Conservation (phyloP, 2,888 invertebrate genomes). For the Phaonia tiefii region DNA sequence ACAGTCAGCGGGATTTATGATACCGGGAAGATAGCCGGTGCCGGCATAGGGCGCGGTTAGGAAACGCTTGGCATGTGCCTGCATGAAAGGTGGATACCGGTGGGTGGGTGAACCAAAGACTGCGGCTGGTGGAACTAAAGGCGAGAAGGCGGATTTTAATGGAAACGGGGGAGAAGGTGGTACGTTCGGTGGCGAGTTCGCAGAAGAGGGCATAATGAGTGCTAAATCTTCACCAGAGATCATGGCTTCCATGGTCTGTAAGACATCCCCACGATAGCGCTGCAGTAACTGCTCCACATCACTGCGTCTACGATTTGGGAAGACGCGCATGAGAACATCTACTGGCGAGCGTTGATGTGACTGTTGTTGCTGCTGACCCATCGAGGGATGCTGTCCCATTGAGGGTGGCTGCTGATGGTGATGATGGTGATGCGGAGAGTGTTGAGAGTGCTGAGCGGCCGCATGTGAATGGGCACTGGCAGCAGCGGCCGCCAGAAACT, state of each 20-base stretch:
- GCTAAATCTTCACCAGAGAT: constrained; percentile 83
- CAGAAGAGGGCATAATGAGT: constrained; percentile 70
- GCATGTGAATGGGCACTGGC: constrained; percentile 72
- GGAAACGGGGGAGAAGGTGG: constrained; percentile 79
- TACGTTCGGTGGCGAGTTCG: constrained; percentile 72
- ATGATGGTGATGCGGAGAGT: constrained; percentile 69
- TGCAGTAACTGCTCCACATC: constrained; percentile 93
- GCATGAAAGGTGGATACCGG: constrained; percentile 80
- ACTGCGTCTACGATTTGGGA: constrained; percentile 91
- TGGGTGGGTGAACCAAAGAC: constrained; percentile 79
- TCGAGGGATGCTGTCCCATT: constrained; percentile 84
- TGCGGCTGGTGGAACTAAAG: constrained; percentile 82
- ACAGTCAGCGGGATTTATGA: constrained; percentile 82
- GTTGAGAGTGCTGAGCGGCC: constrained; percentile 67
- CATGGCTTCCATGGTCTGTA: constrained; percentile 96
- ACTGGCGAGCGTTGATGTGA: constrained; percentile 87
- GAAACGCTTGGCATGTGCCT: constrained; percentile 88
- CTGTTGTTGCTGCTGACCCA: constrained; percentile 69
- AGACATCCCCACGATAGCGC: constrained; percentile 92
- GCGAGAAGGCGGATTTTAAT: constrained; percentile 88
- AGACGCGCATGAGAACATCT: constrained; percentile 93
- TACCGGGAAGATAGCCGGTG: constrained; percentile 90
- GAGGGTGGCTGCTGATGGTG: constrained; percentile 70
- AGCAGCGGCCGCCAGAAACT: constrained; percentile 69
- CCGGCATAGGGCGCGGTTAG: constrained; percentile 91